Conservation (phyloP, 2,113 vertebrate species). For the Platycercus adscitus region DNA sequence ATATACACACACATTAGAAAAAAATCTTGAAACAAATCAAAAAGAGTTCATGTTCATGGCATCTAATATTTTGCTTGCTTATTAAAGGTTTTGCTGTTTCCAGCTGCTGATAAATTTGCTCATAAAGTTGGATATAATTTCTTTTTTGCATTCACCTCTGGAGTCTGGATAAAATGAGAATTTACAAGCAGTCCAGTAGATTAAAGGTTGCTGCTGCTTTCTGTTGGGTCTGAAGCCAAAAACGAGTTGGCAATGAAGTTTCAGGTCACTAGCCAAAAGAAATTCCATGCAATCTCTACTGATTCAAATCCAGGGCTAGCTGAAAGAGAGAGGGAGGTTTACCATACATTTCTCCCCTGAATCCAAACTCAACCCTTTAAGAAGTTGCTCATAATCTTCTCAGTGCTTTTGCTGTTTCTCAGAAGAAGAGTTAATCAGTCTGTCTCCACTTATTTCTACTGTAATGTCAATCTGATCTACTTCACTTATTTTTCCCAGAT, state of each 20-base stretch:
- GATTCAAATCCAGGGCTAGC: neutral
- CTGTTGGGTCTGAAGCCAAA: neutral
- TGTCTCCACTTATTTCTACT: neutral
- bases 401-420: neutral
- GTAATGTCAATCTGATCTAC: neutral
- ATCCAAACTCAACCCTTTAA: neutral
- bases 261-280: neutral
- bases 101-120: neutral
- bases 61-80: neutral
- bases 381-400: neutral
- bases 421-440: neutral
- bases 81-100: neutral
- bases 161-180: neutral
- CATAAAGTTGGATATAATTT: neutral
- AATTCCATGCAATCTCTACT: neutral
- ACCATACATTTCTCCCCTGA: neutral
- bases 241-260: neutral
- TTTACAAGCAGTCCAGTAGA: neutral
- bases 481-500: neutral
- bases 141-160: neutral
- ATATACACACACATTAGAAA: neutral
- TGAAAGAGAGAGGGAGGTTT: neutral
- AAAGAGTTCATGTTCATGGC: neutral
- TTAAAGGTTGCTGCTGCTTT: neutral
- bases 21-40: neutral